These are phyloP conservation scores for Leiothrix lutea DNA, from an alignment of 2,113 vertebrate species.

Conservation along the genomic window DNA sequence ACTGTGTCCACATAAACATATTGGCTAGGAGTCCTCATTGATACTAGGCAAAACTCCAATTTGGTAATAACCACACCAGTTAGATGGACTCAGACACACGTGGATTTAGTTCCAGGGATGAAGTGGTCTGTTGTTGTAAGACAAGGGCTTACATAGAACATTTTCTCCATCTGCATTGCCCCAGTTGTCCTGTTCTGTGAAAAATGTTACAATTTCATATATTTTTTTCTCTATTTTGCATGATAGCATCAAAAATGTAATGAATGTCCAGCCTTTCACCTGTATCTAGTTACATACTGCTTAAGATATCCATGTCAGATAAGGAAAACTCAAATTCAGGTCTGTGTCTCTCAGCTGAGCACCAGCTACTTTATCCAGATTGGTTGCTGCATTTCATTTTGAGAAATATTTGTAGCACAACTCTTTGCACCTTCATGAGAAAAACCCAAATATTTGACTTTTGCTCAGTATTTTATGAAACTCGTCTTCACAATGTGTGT, in stretches of 20 bases:
- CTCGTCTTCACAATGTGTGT: neutral
- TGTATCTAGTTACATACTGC: neutral
- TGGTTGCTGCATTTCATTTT: neutral
- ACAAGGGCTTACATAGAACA: neutral
- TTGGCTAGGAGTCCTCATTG: neutral
- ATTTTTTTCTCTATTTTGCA: fast-evolving
- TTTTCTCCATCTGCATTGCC: neutral
- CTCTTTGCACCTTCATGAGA: neutral
- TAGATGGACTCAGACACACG: neutral
- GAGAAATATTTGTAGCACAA: neutral
- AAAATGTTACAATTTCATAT: neutral
- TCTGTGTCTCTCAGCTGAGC: neutral
- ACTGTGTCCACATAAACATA: neutral
- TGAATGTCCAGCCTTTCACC: neutral
- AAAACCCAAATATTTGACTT: neutral
- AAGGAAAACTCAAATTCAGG: neutral
- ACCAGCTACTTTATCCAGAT: neutral
- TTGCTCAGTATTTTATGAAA: neutral
- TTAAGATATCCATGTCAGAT: neutral
- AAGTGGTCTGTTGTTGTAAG: neutral
- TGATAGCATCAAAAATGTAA: neutral
- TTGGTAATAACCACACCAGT: neutral
- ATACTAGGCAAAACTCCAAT: neutral
- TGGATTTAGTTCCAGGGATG: neutral
- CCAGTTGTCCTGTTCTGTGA: neutral